Percentiles rank a stretch among this genome's conserved stretches.
These are phyloP conservation scores for Apomyelois bistriatella DNA, from an alignment of 2,888 invertebrate genomes.

Conservation along the genomic window DNA sequence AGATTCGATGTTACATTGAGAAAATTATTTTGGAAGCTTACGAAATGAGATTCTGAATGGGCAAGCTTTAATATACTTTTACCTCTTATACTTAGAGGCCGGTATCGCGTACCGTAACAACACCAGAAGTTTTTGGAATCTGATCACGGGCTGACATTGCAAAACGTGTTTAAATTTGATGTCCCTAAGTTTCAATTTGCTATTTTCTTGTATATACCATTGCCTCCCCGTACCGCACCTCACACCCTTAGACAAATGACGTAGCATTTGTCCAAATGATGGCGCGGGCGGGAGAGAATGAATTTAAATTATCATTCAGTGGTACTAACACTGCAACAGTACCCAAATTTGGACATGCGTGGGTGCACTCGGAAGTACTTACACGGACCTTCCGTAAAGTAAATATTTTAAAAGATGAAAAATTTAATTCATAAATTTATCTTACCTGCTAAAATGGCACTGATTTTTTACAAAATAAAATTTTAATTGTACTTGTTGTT, in stretches of 20 bases:
- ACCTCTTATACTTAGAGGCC: conserved; percentile 37
- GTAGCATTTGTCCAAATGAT: conserved; percentile 81
- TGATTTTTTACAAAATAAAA: background rate
- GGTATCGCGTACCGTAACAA: conserved; percentile 45
- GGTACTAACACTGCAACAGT: conserved; percentile 71
- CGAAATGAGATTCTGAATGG: conserved; percentile 56
- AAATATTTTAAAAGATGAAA: conserved; percentile 15
- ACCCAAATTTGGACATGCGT: conserved; percentile 62
- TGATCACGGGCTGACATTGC: conserved; percentile 36
- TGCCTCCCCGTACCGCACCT: conserved; percentile 49
- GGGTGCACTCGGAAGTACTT: conserved; percentile 30
- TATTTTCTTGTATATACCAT: conserved; percentile 26
- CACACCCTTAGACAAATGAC: conserved; percentile 77
- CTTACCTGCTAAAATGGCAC: background rate
- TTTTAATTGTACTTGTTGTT: no score
- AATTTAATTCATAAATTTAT: conserved; percentile 5
- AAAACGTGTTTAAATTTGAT: conserved; percentile 40
- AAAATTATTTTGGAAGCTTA: conserved; percentile 68
- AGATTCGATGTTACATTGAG: conserved; percentile 64
- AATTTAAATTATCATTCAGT: conserved; percentile 82
- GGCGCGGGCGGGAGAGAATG: conserved; percentile 81
- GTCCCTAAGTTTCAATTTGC: conserved; percentile 42
- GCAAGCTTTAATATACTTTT: conserved; percentile 52
- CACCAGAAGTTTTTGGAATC: conserved; percentile 68
- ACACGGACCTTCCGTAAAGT: conserved; percentile 21